These are phyloP conservation scores for Peromyscus maniculatus DNA, from an alignment of 2,113 vertebrate genomes.

Conservation along the genomic window DNA sequence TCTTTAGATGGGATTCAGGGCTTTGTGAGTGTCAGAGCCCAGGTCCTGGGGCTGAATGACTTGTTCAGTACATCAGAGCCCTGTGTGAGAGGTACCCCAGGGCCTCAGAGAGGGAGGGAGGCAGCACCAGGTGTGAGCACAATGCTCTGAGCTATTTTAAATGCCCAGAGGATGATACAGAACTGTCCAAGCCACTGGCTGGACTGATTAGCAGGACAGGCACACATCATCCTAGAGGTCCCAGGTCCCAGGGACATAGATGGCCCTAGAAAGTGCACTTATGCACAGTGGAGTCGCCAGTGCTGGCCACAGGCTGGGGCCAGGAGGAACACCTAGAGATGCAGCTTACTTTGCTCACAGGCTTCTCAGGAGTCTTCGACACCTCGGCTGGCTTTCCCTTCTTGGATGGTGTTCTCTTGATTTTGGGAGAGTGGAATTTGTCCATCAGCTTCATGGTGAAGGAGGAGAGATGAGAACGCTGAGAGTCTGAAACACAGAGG, in stretches of 20 bases:
- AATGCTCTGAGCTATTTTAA: slow-evolving; percentile 51
- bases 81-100: not conserved
- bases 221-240: not conserved
- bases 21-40: not conserved
- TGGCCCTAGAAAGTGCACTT: not conserved
- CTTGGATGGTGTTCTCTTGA: slow-evolving; percentile 98
- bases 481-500: slow-evolving; percentile 91
- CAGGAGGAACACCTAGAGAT: not conserved
- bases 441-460: slow-evolving; percentile 99
- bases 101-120: slow-evolving; percentile 43
- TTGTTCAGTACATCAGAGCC: slow-evolving; percentile 54
- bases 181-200: not conserved
- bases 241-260: not conserved
- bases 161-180: slow-evolving; percentile 57
- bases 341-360: slow-evolving; percentile 93
- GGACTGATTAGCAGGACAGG: not conserved
- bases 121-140: slow-evolving; percentile 47
- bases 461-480: slow-evolving; percentile 97
- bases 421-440: slow-evolving; percentile 99
- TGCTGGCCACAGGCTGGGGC: not conserved
- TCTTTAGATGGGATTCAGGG: slow-evolving; percentile 72
- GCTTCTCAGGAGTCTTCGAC: slow-evolving; percentile 93
- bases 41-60: slow-evolving; percentile 70
- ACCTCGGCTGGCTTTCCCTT: slow-evolving; percentile 95
- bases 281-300: not conserved